phyloP scores from a whole-genome alignment of 2,888 invertebrate species.

The Athrips mouffetella region DNA sequence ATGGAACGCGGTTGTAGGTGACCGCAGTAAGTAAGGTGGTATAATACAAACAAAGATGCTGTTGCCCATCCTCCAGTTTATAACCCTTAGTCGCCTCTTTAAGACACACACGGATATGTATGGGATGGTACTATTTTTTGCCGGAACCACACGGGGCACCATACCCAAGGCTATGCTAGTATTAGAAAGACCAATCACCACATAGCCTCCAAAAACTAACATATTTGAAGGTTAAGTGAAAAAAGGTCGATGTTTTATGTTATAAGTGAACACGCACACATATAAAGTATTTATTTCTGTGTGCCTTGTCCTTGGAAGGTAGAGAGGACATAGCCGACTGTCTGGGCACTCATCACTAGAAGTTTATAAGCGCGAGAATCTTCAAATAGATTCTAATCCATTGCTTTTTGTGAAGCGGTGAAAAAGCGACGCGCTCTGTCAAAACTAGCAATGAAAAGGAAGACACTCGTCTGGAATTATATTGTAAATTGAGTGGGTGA shows the following conservation, averaged over 20 bases:
- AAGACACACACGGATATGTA: too few species aligned
- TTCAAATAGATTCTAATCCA: neutral
- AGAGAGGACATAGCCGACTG: neutral
- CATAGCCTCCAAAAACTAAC: neutral
- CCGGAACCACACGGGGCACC: too few species aligned
- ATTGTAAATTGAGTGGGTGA: neutral
- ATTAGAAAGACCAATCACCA: too few species aligned
- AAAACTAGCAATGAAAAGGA: neutral
- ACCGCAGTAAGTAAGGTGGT: too few species aligned
- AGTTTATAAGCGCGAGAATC: too few species aligned
- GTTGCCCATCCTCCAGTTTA: too few species aligned
- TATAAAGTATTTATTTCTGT: neutral
- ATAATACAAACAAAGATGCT: too few species aligned
- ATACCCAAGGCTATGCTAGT: too few species aligned
- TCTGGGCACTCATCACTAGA: neutral
- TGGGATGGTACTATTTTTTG: too few species aligned
- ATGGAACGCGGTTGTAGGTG: too few species aligned
- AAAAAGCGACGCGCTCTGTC: neutral
- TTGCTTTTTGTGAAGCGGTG: neutral
- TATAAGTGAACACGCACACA: neutral
- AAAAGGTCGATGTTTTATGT: neutral
- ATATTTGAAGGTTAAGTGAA: neutral
- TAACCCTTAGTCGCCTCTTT: too few species aligned
- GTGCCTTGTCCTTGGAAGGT: conserved; percentile 6
- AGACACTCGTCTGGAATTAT: neutral